Evolutionary conservation across 2,113 vertebrate genomes (phyloP).

Genomic region (Mola mola): DNA sequence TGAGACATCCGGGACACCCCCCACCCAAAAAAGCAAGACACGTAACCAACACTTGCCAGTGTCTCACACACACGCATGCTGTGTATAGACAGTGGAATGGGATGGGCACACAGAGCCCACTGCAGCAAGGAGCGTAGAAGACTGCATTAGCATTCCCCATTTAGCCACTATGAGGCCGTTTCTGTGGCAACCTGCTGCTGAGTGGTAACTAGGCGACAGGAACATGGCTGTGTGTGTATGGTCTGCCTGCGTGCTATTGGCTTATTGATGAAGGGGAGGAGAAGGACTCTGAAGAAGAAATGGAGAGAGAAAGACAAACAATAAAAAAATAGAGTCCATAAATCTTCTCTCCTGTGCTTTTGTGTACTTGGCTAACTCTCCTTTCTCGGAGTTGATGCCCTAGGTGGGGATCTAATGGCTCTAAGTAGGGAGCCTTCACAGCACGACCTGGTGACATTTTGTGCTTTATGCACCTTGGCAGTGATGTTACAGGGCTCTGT

Average conservation of each 20-base stretch:
- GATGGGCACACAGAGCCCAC: constrained; percentile 74
- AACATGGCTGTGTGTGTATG: constrained; percentile 77
- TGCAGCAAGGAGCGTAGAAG: constrained; percentile 76
- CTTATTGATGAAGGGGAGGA: constrained; percentile 78
- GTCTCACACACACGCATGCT: constrained; percentile 21
- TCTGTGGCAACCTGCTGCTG: constrained; percentile 86
- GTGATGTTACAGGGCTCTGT: constrained; percentile 45
- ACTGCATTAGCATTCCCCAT: constrained; percentile 80
- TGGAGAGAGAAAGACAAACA: constrained; percentile 52
- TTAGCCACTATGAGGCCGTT: constrained; percentile 82
- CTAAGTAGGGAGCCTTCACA: constrained; percentile 65
- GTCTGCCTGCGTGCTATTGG: constrained; percentile 73
- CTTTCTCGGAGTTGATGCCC: constrained; percentile 35
- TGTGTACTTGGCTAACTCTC: constrained; percentile 39
- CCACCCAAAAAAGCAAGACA: background rate
- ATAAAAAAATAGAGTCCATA: constrained; percentile 58
- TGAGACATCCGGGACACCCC: background rate
- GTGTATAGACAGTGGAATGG: constrained; percentile 61
- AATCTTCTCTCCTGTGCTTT: constrained; percentile 53
- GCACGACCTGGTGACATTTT: constrained; percentile 74
- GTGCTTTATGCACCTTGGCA: constrained; percentile 49
- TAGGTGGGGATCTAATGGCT: constrained; percentile 52
- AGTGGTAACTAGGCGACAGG: constrained; percentile 85
- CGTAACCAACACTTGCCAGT: constrained; percentile 8
- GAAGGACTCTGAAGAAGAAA: constrained; percentile 53